A percentile compares a stretch with the other conserved stretches of the same genome.
Evolutionary conservation across 1,140 invertebrate genomes (phyloP).

Genomic region (Drosophila bifasciata): DNA sequence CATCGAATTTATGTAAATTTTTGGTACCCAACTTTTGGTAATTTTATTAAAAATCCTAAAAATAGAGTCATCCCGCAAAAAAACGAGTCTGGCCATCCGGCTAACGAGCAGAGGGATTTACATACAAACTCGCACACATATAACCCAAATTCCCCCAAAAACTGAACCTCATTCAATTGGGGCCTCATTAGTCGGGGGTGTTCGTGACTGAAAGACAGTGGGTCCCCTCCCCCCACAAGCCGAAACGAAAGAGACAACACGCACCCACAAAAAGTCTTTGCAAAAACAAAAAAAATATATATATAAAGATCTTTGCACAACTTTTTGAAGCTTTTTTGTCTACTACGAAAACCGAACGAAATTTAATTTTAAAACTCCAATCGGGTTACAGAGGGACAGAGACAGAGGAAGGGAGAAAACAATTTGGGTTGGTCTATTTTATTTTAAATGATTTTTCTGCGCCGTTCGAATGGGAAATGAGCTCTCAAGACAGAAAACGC

Average conservation of each 20-base stretch:
- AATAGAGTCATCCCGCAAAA: no score
- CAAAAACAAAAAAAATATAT: no score
- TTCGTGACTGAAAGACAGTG: constrained; percentile 26
- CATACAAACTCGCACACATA: background rate
- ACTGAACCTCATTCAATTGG: constrained; percentile 22
- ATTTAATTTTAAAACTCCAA: constrained; percentile 9
- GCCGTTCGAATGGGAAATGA: constrained; percentile 26
- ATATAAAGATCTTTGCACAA: constrained; percentile 22
- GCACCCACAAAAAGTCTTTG: constrained; percentile 24
- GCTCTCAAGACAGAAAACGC: constrained; percentile 3
- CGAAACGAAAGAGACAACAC: background rate
- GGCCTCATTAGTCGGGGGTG: constrained; percentile 10
- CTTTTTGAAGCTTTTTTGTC: constrained; percentile 15
- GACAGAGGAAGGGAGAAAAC: constrained; percentile 1
- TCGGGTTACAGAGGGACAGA: background rate
- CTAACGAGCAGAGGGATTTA: background rate
- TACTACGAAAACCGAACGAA: constrained; percentile 8
- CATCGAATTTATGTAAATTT: no score
- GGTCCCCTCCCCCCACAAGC: background rate
- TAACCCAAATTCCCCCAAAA: constrained; percentile 21
- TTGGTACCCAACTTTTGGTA: no score
- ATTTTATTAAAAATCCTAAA: no score
- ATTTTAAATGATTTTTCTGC: constrained; percentile 28
- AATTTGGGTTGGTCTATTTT: constrained; percentile 57
- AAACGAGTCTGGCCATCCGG: no score